Evolutionary conservation across 2,797 vertebrate genomes (phyloP).

Genomic region (Cyclopterus lumpus): DNA sequence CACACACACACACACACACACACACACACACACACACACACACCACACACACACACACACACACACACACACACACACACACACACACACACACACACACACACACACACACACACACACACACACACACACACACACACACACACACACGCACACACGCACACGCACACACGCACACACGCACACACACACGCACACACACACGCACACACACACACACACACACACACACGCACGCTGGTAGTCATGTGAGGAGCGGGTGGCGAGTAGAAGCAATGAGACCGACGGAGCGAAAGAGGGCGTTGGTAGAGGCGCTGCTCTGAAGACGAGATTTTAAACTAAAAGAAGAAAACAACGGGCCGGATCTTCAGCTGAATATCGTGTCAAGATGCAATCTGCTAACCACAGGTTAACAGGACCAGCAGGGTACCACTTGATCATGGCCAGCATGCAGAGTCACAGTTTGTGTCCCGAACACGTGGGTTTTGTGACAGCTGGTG

Average conservation of each 20-base stretch:
- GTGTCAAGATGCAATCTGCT: constrained; percentile 36
- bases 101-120: too few relatives aligned
- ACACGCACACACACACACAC: too few relatives aligned
- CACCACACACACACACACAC: too few relatives aligned
- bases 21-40: too few relatives aligned
- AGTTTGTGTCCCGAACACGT: neutral
- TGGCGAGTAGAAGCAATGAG: neutral
- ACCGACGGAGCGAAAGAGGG: neutral
- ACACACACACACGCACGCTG: too few relatives aligned
- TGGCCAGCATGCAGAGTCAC: constrained; percentile 17
- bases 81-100: too few relatives aligned
- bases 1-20: too few relatives aligned
- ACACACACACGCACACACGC: too few relatives aligned
- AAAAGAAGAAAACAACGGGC: constrained; percentile 1
- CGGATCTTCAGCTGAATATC: constrained; percentile 32
- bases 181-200: too few relatives aligned
- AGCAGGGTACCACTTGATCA: constrained; percentile 48
- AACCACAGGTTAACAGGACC: constrained; percentile 41
- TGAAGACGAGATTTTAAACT: neutral
- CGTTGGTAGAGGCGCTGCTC: constrained; percentile 6
- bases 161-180: too few relatives aligned
- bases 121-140: too few relatives aligned
- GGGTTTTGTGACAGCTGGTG: constrained; percentile 54
- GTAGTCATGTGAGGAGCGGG: constrained; percentile 69
- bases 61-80: too few relatives aligned